phyloP scores from a whole-genome alignment of 30 jellyfish, hydroid and myxozoan species.

The Haliclystus octoradiatus region DNA sequence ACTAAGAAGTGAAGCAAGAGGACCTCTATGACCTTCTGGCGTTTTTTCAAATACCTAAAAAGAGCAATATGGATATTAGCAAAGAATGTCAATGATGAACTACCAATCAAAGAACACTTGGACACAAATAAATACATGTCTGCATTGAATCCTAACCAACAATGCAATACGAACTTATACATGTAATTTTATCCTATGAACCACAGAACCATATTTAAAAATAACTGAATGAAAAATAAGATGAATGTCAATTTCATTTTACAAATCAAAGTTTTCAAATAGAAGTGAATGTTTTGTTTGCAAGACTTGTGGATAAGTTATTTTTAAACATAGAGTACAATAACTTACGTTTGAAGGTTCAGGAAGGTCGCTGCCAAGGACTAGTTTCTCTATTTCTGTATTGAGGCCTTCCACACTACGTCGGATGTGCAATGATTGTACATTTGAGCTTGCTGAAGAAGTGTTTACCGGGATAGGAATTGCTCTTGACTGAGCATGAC shows the following conservation, averaged over 20 bases:
- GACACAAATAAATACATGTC: not conserved
- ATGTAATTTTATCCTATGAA: too few relatives aligned
- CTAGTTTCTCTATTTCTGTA: constrained; percentile 82
- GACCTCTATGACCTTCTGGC: constrained; percentile 95
- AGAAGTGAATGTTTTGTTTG: too few relatives aligned
- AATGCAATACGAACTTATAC: too few relatives aligned
- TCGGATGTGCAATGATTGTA: constrained; percentile 74
- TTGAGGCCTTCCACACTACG: constrained; percentile 97
- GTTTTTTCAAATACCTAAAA: constrained; percentile 60
- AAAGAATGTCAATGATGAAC: not conserved
- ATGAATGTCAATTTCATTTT: too few relatives aligned
- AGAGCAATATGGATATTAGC: not conserved
- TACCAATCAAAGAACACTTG: not conserved
- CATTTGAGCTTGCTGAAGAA: constrained; percentile 38
- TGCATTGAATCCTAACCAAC: too few relatives aligned
- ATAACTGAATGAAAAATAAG: too few relatives aligned
- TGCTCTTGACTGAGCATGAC: constrained; percentile 68
- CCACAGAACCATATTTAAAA: too few relatives aligned
- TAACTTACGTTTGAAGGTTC: not conserved
- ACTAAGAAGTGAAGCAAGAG: constrained; percentile 42
- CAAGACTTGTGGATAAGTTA: too few relatives aligned
- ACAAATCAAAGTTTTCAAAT: too few relatives aligned
- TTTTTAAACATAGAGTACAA: too few relatives aligned
- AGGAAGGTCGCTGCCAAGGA: constrained; percentile 23
- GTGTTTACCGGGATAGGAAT: constrained; percentile 69